phyloP scores from a whole-genome alignment of 2,113 vertebrate species.

The Megaceryle maxima region DNA sequence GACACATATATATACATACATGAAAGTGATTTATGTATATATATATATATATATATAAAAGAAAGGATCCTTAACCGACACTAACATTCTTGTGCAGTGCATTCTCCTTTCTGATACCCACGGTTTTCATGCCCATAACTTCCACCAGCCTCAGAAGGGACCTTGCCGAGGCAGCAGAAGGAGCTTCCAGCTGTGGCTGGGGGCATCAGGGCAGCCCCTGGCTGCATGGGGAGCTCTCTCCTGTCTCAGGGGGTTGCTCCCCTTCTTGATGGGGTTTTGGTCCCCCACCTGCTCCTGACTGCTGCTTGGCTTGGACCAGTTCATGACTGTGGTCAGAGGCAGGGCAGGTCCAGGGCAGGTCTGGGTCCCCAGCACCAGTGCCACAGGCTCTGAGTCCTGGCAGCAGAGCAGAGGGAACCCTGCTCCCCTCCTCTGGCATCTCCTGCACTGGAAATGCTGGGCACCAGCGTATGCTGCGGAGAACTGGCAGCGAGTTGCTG shows the following conservation, averaged over 20 bases:
- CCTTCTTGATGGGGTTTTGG: accelerated
- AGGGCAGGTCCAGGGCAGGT: background rate
- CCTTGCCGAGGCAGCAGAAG: background rate
- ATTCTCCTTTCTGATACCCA: background rate
- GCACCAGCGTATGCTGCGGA: background rate
- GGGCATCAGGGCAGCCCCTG: accelerated
- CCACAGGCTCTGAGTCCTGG: accelerated
- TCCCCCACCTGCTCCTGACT: background rate
- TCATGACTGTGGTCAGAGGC: accelerated
- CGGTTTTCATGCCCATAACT: background rate
- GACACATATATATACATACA: background rate
- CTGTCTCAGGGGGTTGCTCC: background rate
- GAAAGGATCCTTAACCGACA: background rate
- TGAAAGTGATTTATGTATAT: background rate
- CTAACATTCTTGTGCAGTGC: background rate
- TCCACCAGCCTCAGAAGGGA: background rate
- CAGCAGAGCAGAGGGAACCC: background rate
- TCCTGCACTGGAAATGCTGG: background rate
- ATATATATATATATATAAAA: background rate
- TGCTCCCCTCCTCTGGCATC: background rate
- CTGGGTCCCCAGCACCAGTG: accelerated
- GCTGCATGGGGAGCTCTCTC: background rate
- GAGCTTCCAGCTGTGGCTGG: accelerated
- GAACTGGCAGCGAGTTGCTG: background rate
- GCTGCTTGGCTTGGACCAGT: background rate